A percentile compares a stretch with the other conserved stretches of the same genome.
Evolutionary conservation across 2,888 invertebrate species (phyloP).

Genomic region (Spisula subtruncata): DNA sequence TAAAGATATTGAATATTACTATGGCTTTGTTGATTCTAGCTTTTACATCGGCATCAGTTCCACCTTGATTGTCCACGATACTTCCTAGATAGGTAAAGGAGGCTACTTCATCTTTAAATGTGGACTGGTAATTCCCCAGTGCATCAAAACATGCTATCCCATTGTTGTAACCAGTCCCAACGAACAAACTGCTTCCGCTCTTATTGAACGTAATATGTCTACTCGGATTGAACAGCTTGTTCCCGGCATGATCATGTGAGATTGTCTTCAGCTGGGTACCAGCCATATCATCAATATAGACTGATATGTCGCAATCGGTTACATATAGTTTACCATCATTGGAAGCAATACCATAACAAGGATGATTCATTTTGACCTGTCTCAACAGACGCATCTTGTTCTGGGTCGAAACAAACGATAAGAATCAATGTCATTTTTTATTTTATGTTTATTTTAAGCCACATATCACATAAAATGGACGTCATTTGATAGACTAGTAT

Average conservation of each 20-base stretch:
- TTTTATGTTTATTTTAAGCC: conserved; percentile 2
- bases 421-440: neutral
- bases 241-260: neutral
- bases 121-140: neutral
- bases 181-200: neutral
- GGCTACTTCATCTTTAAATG: too few relatives aligned
- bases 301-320: neutral
- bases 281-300: neutral
- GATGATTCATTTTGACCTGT: neutral
- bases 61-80: too few relatives aligned
- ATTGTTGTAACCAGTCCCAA: neutral
- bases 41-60: too few relatives aligned
- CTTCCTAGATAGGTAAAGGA: too few relatives aligned
- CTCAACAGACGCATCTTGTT: neutral
- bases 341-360: neutral
- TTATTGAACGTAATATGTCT: neutral
- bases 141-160: neutral
- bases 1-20: too few relatives aligned
- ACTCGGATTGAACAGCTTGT: neutral
- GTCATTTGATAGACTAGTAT: conserved; percentile 29
- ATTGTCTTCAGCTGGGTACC: neutral
- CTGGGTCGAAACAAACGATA: neutral
- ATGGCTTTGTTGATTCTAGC: too few relatives aligned
- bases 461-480: conserved; percentile 28
- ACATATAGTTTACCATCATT: neutral